Evolutionary conservation across 2,888 invertebrate genomes (phyloP), one percentile per base, ranked within the genome.

Genomic region (Dexiosoma caninum): DNA sequence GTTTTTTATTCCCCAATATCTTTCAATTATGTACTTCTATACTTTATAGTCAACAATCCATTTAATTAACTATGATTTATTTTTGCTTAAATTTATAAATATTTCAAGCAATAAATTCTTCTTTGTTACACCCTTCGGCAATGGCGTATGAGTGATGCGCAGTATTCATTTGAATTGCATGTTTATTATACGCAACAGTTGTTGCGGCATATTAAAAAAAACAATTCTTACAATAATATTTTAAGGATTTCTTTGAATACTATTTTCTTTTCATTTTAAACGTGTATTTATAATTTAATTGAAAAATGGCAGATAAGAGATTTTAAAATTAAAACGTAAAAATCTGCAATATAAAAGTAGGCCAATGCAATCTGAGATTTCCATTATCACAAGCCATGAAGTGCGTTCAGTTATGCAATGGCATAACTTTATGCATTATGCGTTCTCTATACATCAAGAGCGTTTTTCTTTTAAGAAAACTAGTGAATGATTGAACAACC

Each of bases 191-290:
- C 70, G 49, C 59, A 35, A 59, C 49, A 49, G 19, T 30, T 49
- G 70, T 60, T 23, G 35, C 35, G 46, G 44, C 23, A 14, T n/a
- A 49, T 46, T 57, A 19, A 59, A 32, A 23, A 8, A 44, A 40
- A 44, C 0, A 32, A 62, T n/a, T n/a, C 8, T 2, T 1, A 53
- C 9, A 30, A 46, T 27, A 74, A 62, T 44, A 53, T 14, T 23
- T 44, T 44, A 46, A 57, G 46, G 27, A 74, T 74, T 49, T 27
- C 59, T 44, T 35, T 57, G 37, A 46, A 55, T 53, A 64, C 60
- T 46, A 44, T 74, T 64, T 64, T 46, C 37, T 8, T 74, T 64
- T 55, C 44, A 64, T 55, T 55, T 46, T 42, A 62, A 62, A 62
- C n/a, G n/a, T 12, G 1, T 16, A 10, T 64, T n/a, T 49, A n/a